These are phyloP conservation scores for Telmatochromis sp. DNA, from an alignment of 2,113 vertebrate genomes.

Conservation along the genomic window DNA sequence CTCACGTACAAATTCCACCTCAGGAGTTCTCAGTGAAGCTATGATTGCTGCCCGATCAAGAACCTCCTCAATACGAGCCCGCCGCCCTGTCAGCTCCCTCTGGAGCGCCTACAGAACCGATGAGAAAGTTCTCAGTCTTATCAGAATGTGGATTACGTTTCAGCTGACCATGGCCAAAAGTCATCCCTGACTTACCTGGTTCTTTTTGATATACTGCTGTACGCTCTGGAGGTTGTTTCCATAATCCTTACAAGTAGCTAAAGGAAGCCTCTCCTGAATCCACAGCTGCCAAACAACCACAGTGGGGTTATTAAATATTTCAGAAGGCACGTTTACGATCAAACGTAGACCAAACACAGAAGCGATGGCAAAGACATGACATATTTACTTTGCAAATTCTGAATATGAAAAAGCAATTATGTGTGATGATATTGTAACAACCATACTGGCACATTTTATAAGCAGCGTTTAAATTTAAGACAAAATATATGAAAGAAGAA, in stretches of 20 bases:
- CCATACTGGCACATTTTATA: neutral
- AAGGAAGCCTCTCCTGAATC: conserved; percentile 84
- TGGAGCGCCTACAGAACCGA: conserved; percentile 75
- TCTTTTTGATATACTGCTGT: conserved; percentile 86
- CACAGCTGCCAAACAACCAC: conserved; percentile 73
- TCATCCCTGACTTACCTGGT: conserved; percentile 72
- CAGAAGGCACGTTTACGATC: neutral
- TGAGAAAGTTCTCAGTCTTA: neutral
- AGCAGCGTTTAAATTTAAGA: neutral
- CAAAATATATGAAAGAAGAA: neutral
- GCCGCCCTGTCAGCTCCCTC: conserved; percentile 84
- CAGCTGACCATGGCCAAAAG: neutral
- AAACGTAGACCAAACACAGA: neutral
- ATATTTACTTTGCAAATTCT: neutral
- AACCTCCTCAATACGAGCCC: conserved; percentile 77
- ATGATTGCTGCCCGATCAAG: conserved; percentile 73
- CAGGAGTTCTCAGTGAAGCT: conserved; percentile 72
- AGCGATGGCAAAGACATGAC: neutral
- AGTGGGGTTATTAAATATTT: neutral
- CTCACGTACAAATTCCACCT: conserved; percentile 76
- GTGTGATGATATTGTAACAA: neutral
- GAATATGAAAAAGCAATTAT: neutral
- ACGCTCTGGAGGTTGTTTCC: conserved; percentile 84
- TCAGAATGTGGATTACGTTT: neutral
- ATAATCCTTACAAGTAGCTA: conserved; percentile 85